These are phyloP conservation scores for Callinectes sapidus DNA, from an alignment of 2,888 invertebrate species.

Conservation along the genomic window DNA sequence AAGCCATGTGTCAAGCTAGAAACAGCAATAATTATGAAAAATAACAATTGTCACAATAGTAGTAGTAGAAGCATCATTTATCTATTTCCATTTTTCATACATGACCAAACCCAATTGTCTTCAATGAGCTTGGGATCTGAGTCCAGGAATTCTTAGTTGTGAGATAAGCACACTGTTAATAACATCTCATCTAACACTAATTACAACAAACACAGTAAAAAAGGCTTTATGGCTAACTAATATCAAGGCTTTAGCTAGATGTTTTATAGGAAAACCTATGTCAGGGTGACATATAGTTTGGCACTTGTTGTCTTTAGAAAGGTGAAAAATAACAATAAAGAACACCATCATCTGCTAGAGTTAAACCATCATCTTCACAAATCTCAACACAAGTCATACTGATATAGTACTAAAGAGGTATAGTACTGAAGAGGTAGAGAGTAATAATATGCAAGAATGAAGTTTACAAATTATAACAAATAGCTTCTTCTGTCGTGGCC, in stretches of 20 bases:
- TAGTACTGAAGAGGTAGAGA: too few relatives aligned
- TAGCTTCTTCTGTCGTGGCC: not conserved
- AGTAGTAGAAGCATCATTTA: too few relatives aligned
- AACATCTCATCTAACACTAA: too few relatives aligned
- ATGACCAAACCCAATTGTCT: too few relatives aligned
- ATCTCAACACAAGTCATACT: not conserved
- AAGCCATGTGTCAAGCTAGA: conserved; percentile 77
- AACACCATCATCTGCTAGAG: not conserved
- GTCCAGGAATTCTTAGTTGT: too few relatives aligned
- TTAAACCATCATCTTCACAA: not conserved
- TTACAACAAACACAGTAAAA: too few relatives aligned
- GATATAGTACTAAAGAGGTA: not conserved
- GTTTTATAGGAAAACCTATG: too few relatives aligned
- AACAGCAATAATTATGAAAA: not conserved
- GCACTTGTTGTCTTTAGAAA: not conserved
- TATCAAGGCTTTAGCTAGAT: too few relatives aligned
- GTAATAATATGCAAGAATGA: conserved; percentile 7
- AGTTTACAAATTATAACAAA: not conserved
- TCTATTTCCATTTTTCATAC: too few relatives aligned
- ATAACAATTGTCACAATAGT: not conserved
- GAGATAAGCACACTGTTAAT: too few relatives aligned
- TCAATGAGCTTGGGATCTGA: too few relatives aligned
- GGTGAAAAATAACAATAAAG: not conserved
- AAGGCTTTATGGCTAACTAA: too few relatives aligned
- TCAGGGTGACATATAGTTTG: not conserved